Evolutionary conservation across 2,797 vertebrate genomes (phyloP).

Genomic region (Notolepis coatsorum): DNA sequence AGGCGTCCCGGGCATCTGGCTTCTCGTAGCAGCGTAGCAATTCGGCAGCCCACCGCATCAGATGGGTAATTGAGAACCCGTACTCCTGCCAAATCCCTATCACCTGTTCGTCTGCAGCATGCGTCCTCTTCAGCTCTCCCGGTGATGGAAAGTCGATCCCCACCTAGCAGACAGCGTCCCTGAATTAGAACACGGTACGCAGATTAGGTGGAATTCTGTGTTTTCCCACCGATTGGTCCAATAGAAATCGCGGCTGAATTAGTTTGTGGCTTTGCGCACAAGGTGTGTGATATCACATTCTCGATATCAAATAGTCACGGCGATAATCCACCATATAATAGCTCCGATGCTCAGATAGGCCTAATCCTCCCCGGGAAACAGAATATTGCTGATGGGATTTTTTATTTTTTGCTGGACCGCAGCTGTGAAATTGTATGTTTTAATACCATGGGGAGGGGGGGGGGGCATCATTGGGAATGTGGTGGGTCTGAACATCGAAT

Average conservation of each 20-base stretch:
- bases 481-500: conserved; percentile 5
- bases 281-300: background rate
- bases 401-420: background rate
- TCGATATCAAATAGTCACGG: background rate
- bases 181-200: background rate
- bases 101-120: conserved; percentile 12
- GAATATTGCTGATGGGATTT: background rate
- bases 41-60: background rate
- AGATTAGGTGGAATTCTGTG: background rate
- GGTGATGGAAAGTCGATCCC: background rate
- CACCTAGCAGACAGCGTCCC: background rate
- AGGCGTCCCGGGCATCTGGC: background rate
- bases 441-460: background rate
- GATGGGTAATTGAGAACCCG: conserved; percentile 18
- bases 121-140: background rate
- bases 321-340: background rate
- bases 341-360: background rate
- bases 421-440: background rate
- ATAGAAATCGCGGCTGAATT: background rate
- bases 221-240: background rate
- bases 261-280: background rate
- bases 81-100: conserved; percentile 4
- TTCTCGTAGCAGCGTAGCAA: background rate
- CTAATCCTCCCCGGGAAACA: background rate
- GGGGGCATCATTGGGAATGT: background rate